Conservation (phyloP, 92 coral and sea anemone genomes). For the Porites lobata region DNA sequence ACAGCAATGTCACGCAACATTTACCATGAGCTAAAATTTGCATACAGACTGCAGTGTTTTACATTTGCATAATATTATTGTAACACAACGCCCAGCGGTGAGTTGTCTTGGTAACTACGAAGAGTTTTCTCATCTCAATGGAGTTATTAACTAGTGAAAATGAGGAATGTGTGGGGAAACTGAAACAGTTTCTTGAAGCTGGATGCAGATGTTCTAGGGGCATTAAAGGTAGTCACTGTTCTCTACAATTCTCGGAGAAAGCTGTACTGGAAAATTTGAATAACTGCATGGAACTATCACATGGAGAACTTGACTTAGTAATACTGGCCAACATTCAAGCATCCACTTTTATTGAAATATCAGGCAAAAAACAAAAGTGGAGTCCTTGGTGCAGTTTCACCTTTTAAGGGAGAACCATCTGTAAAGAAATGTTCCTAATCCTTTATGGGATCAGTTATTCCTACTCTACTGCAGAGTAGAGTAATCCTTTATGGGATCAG, state of each 20-base stretch:
- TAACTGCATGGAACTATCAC: background rate
- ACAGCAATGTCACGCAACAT: slow-evolving; percentile 6
- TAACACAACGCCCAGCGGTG: too few species aligned
- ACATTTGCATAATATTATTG: too few species aligned
- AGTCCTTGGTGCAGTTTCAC: background rate
- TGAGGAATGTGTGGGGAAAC: background rate
- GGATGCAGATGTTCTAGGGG: background rate
- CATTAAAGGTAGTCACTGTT: background rate
- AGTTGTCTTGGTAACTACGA: background rate
- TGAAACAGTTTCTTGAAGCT: background rate
- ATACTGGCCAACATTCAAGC: slow-evolving; percentile 5
- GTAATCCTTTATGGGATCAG: too few species aligned
- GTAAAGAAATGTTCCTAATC: background rate
- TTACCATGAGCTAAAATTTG: slow-evolving; percentile 4
- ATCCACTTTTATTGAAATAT: background rate
- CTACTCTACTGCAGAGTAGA: too few species aligned
- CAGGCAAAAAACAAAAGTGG: background rate
- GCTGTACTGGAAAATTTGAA: background rate
- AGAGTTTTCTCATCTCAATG: background rate
- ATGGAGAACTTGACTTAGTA: background rate
- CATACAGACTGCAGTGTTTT: too few species aligned
- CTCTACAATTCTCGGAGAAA: background rate
- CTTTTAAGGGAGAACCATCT: background rate
- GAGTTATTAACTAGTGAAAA: background rate
- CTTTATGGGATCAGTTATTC: background rate